These are phyloP conservation scores for Albula glossodonta DNA, from an alignment of 2,113 vertebrate species.

Conservation along the genomic window DNA sequence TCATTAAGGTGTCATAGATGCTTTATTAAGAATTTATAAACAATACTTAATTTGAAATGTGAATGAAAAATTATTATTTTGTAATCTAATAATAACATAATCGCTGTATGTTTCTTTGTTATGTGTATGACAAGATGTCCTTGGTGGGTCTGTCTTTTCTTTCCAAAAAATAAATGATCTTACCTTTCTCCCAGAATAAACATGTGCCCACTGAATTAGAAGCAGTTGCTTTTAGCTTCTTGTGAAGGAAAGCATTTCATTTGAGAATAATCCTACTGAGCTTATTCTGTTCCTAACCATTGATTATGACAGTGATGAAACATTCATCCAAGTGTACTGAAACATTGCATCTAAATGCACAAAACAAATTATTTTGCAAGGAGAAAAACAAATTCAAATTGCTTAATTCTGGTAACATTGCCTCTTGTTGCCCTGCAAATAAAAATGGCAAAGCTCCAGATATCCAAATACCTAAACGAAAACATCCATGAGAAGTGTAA, in stretches of 20 bases:
- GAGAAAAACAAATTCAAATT: slow-evolving; percentile 82
- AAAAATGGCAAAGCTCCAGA: slow-evolving; percentile 78
- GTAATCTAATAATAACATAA: no score
- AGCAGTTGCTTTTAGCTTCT: slow-evolving; percentile 86
- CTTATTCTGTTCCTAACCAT: slow-evolving; percentile 86
- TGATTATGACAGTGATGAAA: slow-evolving; percentile 83
- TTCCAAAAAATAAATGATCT: background rate
- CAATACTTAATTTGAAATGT: no score
- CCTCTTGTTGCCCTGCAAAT: slow-evolving; percentile 87
- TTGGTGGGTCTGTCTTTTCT: background rate
- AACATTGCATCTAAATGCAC: slow-evolving; percentile 84
- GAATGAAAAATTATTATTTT: no score
- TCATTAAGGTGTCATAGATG: no score
- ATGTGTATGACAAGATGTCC: no score
- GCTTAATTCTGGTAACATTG: slow-evolving; percentile 88
- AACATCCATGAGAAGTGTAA: slow-evolving; percentile 81
- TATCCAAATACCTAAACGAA: slow-evolving; percentile 79
- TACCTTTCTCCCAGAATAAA: slow-evolving; percentile 28
- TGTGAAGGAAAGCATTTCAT: slow-evolving; percentile 82
- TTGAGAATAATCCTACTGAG: slow-evolving; percentile 86
- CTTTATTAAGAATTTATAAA: no score
- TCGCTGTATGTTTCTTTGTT: no score
- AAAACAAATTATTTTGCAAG: slow-evolving; percentile 88
- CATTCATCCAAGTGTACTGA: slow-evolving; percentile 82
- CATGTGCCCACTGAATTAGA: slow-evolving; percentile 76